Percentiles rank a stretch among this genome's conserved stretches.
Evolutionary conservation across 2,113 vertebrate species (phyloP).

Genomic region (Ancistrus triradiatus): DNA sequence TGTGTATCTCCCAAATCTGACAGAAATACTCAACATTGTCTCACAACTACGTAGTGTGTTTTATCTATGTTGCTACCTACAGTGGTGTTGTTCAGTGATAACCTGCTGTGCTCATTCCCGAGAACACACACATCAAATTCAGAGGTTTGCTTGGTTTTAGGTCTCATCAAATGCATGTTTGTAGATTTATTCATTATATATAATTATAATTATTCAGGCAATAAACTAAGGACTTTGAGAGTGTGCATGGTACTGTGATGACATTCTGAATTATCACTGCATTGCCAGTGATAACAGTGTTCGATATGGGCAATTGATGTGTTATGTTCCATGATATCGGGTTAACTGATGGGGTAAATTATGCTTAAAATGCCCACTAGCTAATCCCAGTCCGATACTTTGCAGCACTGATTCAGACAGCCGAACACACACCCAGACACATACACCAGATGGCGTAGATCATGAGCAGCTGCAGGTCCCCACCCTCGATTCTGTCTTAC

Average conservation of each 20-base stretch:
- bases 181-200: conserved; percentile 14
- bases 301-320: conserved; percentile 32
- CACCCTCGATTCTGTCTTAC: conserved; percentile 19
- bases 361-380: conserved; percentile 17
- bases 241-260: conserved; percentile 16
- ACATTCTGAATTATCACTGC: conserved; percentile 1
- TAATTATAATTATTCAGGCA: conserved; percentile 5
- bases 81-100: conserved; percentile 21
- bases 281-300: conserved; percentile 34
- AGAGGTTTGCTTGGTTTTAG: conserved; percentile 14
- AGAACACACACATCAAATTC: conserved; percentile 15
- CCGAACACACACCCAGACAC: conserved; percentile 9
- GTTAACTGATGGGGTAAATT: conserved; percentile 23
- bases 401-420: conserved; percentile 1
- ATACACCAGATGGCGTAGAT: conserved; percentile 26
- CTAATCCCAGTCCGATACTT: conserved; percentile 5
- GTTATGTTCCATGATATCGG: conserved; percentile 36
- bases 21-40: conserved; percentile 31
- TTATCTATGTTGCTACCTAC: conserved; percentile 30
- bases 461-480: conserved; percentile 27
- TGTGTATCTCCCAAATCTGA: conserved; percentile 32
- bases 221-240: neutral
- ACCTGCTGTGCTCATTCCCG: conserved; percentile 31
- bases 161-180: conserved; percentile 17
- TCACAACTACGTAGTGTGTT: conserved; percentile 19